phyloP scores from a whole-genome alignment of 2,888 invertebrate genomes.

The Rhagonycha lutea region DNA sequence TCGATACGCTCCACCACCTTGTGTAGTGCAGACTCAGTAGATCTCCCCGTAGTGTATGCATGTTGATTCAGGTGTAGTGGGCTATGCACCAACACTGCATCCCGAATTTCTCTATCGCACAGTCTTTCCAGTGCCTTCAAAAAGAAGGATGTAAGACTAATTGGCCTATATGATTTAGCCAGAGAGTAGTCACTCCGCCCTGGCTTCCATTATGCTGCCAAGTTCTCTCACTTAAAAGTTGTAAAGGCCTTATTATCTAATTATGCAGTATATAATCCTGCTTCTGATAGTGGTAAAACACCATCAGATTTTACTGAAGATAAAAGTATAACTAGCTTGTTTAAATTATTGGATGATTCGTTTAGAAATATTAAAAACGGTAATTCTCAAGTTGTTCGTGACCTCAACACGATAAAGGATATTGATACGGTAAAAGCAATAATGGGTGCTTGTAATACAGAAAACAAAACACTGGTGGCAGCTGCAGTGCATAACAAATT shows the following conservation, averaged over 20 bases:
- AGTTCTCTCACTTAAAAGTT: not conserved
- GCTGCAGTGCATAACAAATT: not conserved
- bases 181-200: too few species aligned
- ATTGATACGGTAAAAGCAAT: not conserved
- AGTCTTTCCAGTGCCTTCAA: too few species aligned
- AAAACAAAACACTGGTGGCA: not conserved
- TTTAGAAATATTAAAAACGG: not conserved
- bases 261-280: not conserved
- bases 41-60: too few species aligned
- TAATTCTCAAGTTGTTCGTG: not conserved
- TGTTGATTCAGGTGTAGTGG: too few species aligned
- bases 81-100: too few species aligned
- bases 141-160: too few species aligned
- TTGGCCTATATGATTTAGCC: too few species aligned
- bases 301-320: not conserved
- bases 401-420: not conserved
- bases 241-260: not conserved
- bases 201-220: not conserved
- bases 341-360: not conserved
- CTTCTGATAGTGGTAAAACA: not conserved
- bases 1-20: too few species aligned
- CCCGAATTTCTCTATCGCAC: too few species aligned
- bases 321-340: not conserved
- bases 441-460: not conserved
- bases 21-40: too few species aligned